Base-by-base conservation (phyloP, 1,140 invertebrate species). In the Linepithema humile region DNA sequence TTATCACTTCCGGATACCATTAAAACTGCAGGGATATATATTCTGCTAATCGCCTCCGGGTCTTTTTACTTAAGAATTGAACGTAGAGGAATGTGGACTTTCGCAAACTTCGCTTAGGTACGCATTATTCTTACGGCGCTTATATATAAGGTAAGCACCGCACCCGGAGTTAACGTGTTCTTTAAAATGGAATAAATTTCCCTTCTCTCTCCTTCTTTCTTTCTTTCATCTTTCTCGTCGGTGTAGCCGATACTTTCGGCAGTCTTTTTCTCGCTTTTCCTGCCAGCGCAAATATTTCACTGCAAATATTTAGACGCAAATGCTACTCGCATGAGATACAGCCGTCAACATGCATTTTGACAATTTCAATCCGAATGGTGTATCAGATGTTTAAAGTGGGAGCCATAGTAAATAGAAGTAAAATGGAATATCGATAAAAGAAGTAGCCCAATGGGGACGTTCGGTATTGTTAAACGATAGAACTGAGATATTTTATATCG, bases 391-490 rank as follows among this genome's bases (percentile, higher is more conserved):
- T 88, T 85, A 88, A 85, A 88, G 80, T 60, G 65, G 23, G 50
- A 40, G 12, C 43, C 55, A 48, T 77, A 83, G 85, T 83, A 88
- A 85, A 88, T 85, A 88, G 43, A 83, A 83, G 60, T 55, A 83
- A 83, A 87, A 77, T 60, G 70, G 83, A 88, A 88, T 88, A 88
- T 88, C 87, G 86, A 88, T 88, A 85, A 64, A 70, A 60, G 65
- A 45, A 82, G 69, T 35, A 86, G 35, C 29, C 57, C 17, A n/a
- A 32, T n/a, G 64, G 40, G n/a, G 43, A 35, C 12, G 3, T 12
- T 70, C 59, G 86, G 80, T 88, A 88, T 88, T 85, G 86, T 88
- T 88, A 83, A 88, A 88, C 87, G 87, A 88, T 82, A 85, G 85
- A 88, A 85, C 83, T 83, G 70, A 60, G 70, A 85, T 32, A 69